phyloP scores from a whole-genome alignment of 2,113 vertebrate species.

The Lynx canadensis region DNA sequence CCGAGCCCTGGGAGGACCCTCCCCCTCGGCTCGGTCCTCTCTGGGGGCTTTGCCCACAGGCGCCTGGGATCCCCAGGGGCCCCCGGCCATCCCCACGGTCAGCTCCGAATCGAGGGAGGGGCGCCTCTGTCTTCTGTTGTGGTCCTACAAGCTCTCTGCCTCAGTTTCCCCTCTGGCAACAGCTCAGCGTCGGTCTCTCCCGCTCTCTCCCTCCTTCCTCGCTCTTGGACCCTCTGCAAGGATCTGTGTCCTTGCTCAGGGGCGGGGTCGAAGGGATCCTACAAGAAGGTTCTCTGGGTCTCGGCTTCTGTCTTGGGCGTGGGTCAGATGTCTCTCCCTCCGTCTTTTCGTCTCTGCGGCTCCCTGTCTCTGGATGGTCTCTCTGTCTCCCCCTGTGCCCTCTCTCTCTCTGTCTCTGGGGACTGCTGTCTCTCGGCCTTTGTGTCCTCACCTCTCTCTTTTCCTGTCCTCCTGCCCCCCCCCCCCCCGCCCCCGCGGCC shows the following conservation, averaged over 20 bases:
- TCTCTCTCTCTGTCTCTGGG: not conserved
- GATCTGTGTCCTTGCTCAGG: not conserved
- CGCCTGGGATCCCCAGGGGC: not conserved
- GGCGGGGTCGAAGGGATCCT: not conserved
- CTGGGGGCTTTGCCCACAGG: not conserved
- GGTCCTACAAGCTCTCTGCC: not conserved
- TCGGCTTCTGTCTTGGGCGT: not conserved
- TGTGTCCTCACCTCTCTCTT: not conserved
- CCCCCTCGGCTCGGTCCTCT: rapidly evolving
- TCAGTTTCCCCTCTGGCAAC: not conserved
- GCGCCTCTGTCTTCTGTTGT: too few relatives aligned
- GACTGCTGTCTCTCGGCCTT: not conserved
- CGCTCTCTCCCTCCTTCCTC: not conserved
- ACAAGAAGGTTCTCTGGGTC: not conserved
- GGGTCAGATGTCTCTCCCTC: not conserved
- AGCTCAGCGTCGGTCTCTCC: not conserved
- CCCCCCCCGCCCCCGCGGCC: rapidly evolving
- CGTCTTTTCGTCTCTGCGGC: not conserved
- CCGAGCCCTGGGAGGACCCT: not conserved
- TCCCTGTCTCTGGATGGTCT: not conserved
- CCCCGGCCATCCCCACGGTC: rapidly evolving
- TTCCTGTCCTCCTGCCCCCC: not conserved
- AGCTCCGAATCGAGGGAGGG: not conserved
- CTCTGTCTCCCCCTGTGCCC: not conserved
- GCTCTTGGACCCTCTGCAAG: not conserved